Evolutionary conservation across 2,888 invertebrate species (phyloP).

Genomic region (Terebella lapidaria): DNA sequence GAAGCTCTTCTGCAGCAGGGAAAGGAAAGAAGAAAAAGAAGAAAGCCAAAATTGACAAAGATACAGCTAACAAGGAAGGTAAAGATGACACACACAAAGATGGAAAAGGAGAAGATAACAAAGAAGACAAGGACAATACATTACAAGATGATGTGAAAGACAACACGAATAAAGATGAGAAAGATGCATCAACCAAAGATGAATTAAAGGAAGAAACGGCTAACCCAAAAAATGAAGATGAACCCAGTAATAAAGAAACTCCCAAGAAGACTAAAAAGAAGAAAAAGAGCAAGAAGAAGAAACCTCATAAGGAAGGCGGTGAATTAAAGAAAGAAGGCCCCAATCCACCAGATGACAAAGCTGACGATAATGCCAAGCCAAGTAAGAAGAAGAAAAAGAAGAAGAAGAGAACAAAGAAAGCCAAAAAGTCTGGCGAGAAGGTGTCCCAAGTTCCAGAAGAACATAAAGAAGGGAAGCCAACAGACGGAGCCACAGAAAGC

Average conservation of each 20-base stretch:
- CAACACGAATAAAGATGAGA: background rate
- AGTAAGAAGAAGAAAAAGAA: conserved; percentile 1
- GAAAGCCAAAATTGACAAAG: background rate
- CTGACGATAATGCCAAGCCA: background rate
- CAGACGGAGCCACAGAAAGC: background rate
- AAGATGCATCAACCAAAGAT: background rate
- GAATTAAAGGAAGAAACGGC: background rate
- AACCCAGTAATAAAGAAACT: no score
- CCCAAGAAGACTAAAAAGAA: background rate
- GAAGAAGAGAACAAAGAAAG: background rate
- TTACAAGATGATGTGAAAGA: background rate
- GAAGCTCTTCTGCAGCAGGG: conserved; percentile 9
- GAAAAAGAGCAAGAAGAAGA: background rate
- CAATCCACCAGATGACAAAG: no score
- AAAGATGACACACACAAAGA: background rate
- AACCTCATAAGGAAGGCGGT: no score
- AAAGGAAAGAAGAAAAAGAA: background rate
- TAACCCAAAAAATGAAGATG: background rate
- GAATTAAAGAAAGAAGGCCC: no score
- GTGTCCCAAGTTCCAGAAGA: background rate
- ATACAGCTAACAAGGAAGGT: background rate
- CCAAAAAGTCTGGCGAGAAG: background rate
- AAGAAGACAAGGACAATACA: conserved; percentile 2
- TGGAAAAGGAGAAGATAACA: background rate
- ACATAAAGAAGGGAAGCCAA: background rate